Evolutionary conservation across 2,113 vertebrate genomes (phyloP), one percentile per base, ranked within the genome.

Genomic region (Isichthys henryi): DNA sequence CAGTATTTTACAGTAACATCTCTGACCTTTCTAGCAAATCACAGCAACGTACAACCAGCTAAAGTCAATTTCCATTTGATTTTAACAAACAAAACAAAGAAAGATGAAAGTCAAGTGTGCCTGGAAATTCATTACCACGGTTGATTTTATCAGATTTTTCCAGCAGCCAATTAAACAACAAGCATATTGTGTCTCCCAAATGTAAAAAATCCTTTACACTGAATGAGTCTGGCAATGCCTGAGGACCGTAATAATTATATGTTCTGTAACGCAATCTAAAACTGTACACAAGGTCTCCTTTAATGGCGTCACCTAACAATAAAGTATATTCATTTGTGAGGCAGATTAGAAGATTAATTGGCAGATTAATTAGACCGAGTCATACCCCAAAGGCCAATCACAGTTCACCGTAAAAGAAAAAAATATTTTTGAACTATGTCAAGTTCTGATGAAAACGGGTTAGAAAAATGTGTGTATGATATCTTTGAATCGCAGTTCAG

Each of bases 1-100:
- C 66, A 83, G 39, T 66, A 74, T 70, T 88, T 49, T 66, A 77
- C 13, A 83, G 88, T 86, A 48, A 86, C 52, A 90, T 83, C 49
- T 87, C 80, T 92, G 88, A 91, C 56, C 88, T 88, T 89, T 91
- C 45, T 39, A 87, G 3, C 21, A 91, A 86, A 89, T 90, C 84
- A 85, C 45, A 91, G 19, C 39, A 23, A 86, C 70, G 90, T 8
- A 8, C 27, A 84, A 87, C 86, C 50, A 31, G 35, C 49, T 85
- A 15, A 58, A 89, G 11, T 82, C 21, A 45, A 74, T 27, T 88
- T 74, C 87, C 62, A 43, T 31, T 49, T 31, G 11, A 70, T 27
- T 17, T 15, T 27, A 62, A 27, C 53, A 49, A 52, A 89, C 46
- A 31, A 83, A 82, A 53, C 48, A 39, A 46, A 45, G 39, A 56